Evolutionary conservation across 2,113 vertebrate genomes (phyloP), one percentile per base, ranked within the genome.

Genomic region (Irena cyanogastra): DNA sequence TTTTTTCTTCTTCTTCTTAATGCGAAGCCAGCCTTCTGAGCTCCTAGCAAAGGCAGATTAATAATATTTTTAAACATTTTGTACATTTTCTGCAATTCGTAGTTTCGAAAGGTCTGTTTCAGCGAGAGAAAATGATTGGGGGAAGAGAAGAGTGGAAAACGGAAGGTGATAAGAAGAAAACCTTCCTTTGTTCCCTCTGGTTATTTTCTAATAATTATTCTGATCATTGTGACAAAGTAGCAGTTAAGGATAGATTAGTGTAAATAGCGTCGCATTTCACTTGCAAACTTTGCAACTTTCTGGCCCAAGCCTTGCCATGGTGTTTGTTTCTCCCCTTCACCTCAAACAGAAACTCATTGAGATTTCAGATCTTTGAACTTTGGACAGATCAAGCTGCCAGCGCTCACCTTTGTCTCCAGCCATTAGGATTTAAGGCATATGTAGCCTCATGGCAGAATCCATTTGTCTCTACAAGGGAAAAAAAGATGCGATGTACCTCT

Each of bases 291-390:
- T 57, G 65, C 93, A 83, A 64, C 74, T 92, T 87, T 91, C 72
- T 89, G 81, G 75, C 63, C 72, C 71, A 86, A 93, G 64, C 70
- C 22, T 27, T 85, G 77, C 91, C 71, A 69, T 11, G n/a, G 41
- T 92, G 87, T 95, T 93, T 89, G 64, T 96, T 97, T 97, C 94
- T 95, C 77, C 57, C 81, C 93, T 96, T 86, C 91, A 83, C 77
- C 96, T 79, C 93, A 92, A 93, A 94, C 86, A 94, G 85, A 95
- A 96, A 92, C 94, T 89, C 83, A 77, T 50, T 88, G 95, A 95
- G 95, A 95, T 97, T 95, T 96, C 61, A 83, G 83, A 96, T 96
- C 93, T 93, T 50, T 98, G 97, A 98, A 98, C 98, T 98, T 98
- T 97, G 97, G 95, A 96, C 97, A 92, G 89, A 90, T 92, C 88